A percentile compares a stretch with the other conserved stretches of the same genome.
Evolutionary conservation across 2,113 vertebrate genomes (phyloP).

Genomic region (Vanacampus margaritifer): DNA sequence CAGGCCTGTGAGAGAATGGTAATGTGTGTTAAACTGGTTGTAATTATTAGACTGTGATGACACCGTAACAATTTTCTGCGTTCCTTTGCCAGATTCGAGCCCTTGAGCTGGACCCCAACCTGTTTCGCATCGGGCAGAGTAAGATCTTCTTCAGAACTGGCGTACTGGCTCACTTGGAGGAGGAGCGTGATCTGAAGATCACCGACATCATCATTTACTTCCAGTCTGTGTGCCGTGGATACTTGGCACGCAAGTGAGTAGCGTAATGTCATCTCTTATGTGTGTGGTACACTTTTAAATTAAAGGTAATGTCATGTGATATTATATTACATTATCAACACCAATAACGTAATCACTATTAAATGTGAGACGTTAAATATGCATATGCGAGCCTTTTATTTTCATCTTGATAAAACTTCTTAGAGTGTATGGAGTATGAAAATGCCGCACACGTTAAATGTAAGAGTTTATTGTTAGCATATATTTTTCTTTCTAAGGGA

Average conservation of each 20-base stretch:
- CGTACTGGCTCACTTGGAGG: slow-evolving; percentile 93
- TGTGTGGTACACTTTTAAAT: not conserved
- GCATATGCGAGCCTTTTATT: no score
- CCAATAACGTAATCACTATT: no score
- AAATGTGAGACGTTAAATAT: no score
- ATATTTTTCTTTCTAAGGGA: not conserved
- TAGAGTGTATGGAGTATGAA: not conserved
- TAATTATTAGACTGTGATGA: not conserved
- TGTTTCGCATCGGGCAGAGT: slow-evolving; percentile 97
- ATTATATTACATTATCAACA: no score
- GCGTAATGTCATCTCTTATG: not conserved
- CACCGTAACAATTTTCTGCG: not conserved
- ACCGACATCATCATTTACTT: slow-evolving; percentile 98
- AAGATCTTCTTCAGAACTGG: slow-evolving; percentile 99
- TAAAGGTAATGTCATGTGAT: not conserved
- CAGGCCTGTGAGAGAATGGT: slow-evolving; percentile 98
- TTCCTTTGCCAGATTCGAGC: slow-evolving; percentile 80
- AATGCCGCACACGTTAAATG: not conserved
- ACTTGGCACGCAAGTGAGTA: slow-evolving; percentile 94
- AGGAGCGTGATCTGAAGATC: slow-evolving; percentile 96
- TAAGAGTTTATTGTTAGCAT: not conserved
- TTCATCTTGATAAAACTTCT: no score
- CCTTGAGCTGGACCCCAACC: slow-evolving; percentile 91
- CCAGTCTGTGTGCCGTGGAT: slow-evolving; percentile 94
- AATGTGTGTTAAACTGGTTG: slow-evolving; percentile 23